Evolutionary conservation across 1,140 invertebrate species (phyloP), one percentile per base, ranked within the genome.

Genomic region (Drosophila tristis): DNA sequence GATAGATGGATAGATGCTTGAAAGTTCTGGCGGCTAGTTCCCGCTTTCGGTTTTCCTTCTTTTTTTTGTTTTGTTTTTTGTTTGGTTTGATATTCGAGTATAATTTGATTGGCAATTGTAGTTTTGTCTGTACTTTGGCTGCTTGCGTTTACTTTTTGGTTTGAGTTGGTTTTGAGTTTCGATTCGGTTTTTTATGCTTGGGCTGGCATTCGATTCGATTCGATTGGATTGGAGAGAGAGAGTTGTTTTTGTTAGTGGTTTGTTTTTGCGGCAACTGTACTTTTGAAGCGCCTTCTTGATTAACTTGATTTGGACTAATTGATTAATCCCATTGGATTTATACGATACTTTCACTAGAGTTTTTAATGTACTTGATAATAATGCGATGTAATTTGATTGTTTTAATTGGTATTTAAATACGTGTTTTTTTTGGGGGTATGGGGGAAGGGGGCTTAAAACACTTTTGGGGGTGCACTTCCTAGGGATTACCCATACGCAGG

Each of bases 251-350:
- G 11, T 11, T 23, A 48, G 47, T 8, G 25, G 66, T 58, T 70
- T 57, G 65, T 50, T 70, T 49, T 26, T 51, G 65, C 58, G 65
- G 67, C 67, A 70, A 71, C 67, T 71, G 67, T 71, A 71, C 67
- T 71, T 39, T 39, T 35, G 62, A 25, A 7, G 61, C 35, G 11
- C 11, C 35, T 39, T 39, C 13, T 13, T 31, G 29, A 3, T 54
- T 16, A 29, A 51, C n/a, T 53, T 29, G 62, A 9, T 20, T 44
- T 26, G 35, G 42, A 39, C 66, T 68, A 55, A 68, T 66, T 66
- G 50, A 20, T 68, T 57, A 68, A 35, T 43, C 2, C 8, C 8
- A 49, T n/a, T 39, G 35, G 26, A 26, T 57, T 50, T 43, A 43
- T 11, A 16, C 2, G n/a, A 13, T 25, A 39, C 11, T 29, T 39